These are phyloP conservation scores for Tetramorium bicarinatum DNA, from an alignment of 2,888 invertebrate species.

Conservation along the genomic window DNA sequence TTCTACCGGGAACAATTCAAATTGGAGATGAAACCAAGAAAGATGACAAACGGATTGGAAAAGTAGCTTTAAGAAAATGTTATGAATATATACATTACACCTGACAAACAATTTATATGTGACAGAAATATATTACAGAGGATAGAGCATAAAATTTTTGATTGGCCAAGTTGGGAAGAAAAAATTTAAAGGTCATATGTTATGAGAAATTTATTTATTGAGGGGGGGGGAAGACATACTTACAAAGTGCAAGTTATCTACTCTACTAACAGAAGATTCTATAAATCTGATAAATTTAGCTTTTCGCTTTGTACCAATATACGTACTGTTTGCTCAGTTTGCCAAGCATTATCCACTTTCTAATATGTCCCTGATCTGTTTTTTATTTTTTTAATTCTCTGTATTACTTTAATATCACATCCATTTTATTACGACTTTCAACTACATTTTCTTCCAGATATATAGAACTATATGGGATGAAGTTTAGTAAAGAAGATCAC, in stretches of 20 bases:
- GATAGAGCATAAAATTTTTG: not conserved
- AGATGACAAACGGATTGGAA: not conserved
- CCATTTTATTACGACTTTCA: conserved; percentile 1
- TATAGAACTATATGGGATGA: conserved; percentile 93
- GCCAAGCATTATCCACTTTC: not conserved
- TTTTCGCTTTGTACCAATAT: not conserved
- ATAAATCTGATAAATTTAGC: not conserved
- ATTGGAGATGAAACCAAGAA: not conserved
- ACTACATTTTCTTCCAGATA: conserved; percentile 89
- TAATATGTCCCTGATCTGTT: not conserved
- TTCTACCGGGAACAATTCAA: not conserved
- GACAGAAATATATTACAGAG: not conserved
- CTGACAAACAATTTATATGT: not conserved
- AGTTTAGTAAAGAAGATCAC: conserved; percentile 97
- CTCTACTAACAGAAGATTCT: not conserved
- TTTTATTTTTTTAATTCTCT: not conserved
- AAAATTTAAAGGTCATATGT: not conserved
- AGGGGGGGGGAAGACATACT: no score
- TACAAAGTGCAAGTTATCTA: not conserved
- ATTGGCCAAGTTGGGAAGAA: not conserved
- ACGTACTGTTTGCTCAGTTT: not conserved
- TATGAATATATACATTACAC: not conserved
- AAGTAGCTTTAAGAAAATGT: not conserved
- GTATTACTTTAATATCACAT: no score
- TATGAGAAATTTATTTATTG: no score